Base-by-base conservation (phyloP, 2,888 invertebrate species). In the Hypomecis punctinalis region DNA sequence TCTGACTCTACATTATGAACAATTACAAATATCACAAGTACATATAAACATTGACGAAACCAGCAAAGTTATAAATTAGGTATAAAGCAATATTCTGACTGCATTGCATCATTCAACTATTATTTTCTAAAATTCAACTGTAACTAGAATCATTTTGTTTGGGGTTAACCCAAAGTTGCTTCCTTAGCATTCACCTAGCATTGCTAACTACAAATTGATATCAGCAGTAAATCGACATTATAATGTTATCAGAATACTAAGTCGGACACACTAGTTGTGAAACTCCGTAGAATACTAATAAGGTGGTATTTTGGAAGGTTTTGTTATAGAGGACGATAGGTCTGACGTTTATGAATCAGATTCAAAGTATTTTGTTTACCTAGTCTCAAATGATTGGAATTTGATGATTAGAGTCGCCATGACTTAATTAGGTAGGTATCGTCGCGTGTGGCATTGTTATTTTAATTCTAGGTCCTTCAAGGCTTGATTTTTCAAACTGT, bases 171-270 rank as follows among this genome's bases (percentile, higher is more conserved):
- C 73, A 72, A 74, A 70, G 72, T 73, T 68, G 43, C 51, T 66
- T 67, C 66, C 61, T 81, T 85, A 79, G 78, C 76, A 80, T 89
- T 89, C 87, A 84, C 47, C 59, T 63, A 66, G 68, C 76, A 79
- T 80, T 83, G 72, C 71, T 76, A 79, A 88, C 81, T 85, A 91
- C 89, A 89, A 87, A 91, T 91, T 89, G 89, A 91, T 91, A 90
- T 91, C 89, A 82, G 88, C 78, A 83, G 84, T 86, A 89, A 89
- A 90, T 90, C 90, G 88, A 83, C 78, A 74, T 74, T 69, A 78
- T 73, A 66, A 66, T 81, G 83, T 73, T 78, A 77, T 76, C 71
- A 75, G 89, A 85, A 90, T 90, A 89, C 85, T 76, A 88, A 90
- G 71, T 69, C 69, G 81, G 76, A 82, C 81, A 81, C 83, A 85